Evolutionary conservation across 2,797 vertebrate genomes (phyloP).

Genomic region (Eulemur coronatus): DNA sequence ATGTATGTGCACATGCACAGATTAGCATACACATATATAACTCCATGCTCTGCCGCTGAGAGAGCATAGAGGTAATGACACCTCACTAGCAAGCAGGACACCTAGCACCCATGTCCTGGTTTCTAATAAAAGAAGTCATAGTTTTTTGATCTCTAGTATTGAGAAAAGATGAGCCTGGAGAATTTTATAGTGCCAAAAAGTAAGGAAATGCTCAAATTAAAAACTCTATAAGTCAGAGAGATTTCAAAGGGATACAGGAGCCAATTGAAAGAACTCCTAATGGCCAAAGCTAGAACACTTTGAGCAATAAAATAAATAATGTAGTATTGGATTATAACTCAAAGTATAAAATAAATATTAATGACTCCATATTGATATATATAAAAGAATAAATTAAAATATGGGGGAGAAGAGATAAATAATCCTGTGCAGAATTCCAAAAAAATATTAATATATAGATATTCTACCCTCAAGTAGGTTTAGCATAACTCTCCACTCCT

Average conservation of each 20-base stretch:
- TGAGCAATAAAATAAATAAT: background rate
- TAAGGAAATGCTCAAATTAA: background rate
- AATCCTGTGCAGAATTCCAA: background rate
- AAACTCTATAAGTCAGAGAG: background rate
- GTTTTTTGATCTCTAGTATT: background rate
- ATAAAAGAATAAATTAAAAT: background rate
- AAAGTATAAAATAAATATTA: background rate
- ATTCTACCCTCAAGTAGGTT: background rate
- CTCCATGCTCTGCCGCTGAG: background rate
- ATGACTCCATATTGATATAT: background rate
- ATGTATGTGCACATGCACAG: background rate
- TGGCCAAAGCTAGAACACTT: background rate
- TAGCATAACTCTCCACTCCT: background rate
- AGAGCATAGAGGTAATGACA: background rate
- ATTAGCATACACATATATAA: background rate
- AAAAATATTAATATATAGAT: background rate
- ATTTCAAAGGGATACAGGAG: background rate
- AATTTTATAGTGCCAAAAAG: background rate
- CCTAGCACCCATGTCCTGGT: background rate
- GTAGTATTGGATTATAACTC: background rate
- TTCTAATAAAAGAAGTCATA: background rate
- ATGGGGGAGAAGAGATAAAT: background rate
- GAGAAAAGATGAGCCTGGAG: background rate
- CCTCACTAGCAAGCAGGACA: background rate
- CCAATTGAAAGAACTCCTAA: background rate